Evolutionary conservation across 2,113 vertebrate species (phyloP).

Genomic region (Paramormyrops kingsleyae): DNA sequence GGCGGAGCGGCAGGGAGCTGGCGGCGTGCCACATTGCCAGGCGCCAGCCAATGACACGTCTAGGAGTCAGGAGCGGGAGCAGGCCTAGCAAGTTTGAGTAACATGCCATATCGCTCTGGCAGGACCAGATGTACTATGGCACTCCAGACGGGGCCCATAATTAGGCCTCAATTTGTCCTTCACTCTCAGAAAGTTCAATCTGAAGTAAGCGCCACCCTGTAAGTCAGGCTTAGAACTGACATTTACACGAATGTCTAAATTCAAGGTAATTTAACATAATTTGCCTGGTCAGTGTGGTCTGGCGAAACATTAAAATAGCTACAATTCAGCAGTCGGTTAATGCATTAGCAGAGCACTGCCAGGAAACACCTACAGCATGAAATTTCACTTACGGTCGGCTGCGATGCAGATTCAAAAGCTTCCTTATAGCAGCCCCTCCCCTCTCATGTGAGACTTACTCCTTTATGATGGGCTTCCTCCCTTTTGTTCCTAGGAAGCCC

Average conservation of each 20-base stretch:
- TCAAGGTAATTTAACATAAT: neutral
- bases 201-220: neutral
- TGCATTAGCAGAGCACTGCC: neutral
- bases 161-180: conserved; percentile 1
- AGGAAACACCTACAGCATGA: neutral
- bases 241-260: neutral
- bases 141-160: neutral
- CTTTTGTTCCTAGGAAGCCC: conserved; percentile 75
- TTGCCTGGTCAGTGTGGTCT: neutral
- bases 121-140: neutral
- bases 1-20: neutral
- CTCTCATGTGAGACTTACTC: neutral
- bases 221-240: neutral
- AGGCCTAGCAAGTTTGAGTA: neutral
- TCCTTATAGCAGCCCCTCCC: neutral
- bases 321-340: neutral
- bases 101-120: neutral
- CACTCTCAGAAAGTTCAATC: neutral
- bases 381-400: neutral
- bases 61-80: neutral
- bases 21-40: neutral
- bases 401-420: neutral
- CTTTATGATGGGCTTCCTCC: neutral
- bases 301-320: neutral
- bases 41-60: neutral